Base-by-base conservation (phyloP, 2,113 vertebrate species). In the Glareola pratincola region DNA sequence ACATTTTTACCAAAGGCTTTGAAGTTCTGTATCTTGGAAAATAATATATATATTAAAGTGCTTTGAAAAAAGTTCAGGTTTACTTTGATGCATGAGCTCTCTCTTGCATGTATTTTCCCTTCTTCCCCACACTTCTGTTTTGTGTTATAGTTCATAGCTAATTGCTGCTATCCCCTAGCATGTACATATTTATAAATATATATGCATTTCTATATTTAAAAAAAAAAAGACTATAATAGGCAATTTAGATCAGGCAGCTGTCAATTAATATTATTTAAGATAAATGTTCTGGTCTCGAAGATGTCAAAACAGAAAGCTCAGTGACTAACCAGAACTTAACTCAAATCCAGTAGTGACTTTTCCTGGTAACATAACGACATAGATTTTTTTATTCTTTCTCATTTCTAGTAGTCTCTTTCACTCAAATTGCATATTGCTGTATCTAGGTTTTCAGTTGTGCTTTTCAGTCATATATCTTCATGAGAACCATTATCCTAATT, bases 1-100 rank as follows among this genome's bases (percentile, higher is more conserved):
- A 73, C 60, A 92, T 72, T 92, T 94, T 92, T 88, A 91, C 50
- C 53, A 86, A 94, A 93, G 45, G 8, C 82, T 92, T 97, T 96
- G 87, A 97, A 96, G 93, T 94, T 67, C 41, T 66, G 7, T 74
- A 75, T 82, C 92, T 96, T 45, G 6, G 56, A 82, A 92, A 96
- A 84, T 78, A 43, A 90, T 80, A 74, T 69, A 63, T 93, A 85
- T 87, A 89, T 64, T 87, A 53, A 82, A 88, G 64, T 87, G 29
- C 68, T 88, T 63, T 96, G 73, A 88, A 92, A 96, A 82, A 78
- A 64, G 29, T 63, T 77, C 39, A 51, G 20, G 90, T 84, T 94
- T 94, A 30, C 64, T 95, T 96, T 72, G 86, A 96, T 27, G 27
- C 37, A 48, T 71, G 29, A 88, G 14, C 16, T 83, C 30, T 95